Evolutionary conservation across 2,888 invertebrate species (phyloP), one percentile per base, ranked within the genome.

Genomic region (Oxytorus armatus): DNA sequence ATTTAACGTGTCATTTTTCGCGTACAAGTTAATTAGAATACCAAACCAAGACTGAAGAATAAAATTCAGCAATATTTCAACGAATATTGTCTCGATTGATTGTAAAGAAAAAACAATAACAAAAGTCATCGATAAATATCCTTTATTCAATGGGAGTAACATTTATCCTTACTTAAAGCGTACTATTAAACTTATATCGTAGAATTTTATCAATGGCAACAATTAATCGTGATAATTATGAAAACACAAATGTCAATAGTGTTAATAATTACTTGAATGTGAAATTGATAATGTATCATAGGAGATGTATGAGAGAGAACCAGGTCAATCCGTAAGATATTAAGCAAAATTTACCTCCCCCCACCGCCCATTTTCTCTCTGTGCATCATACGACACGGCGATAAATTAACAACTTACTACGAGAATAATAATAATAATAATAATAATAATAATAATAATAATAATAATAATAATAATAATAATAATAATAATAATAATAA

Each of bases 111-210:
- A 44, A 73, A 39, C 23, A 75, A 23, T 69, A 79, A 68, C 53
- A 47, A 73, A 68, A 53, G 88, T 91, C 89, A 89, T 91, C 89
- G 91, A 91, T 92, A 91, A 91, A 92, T 91, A 92, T 90, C 90
- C 89, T 92, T 92, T 92, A 92, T 91, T 92, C 90, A 90, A 91
- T 90, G 90, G 89, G 90, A 91, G 90, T 91, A 91, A 91, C 92
- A 91, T 92, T 91, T 89, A 91, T 90, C 87, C 89, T 90, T 89
- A 90, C 88, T 90, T 89, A 90, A 91, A 91, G 91, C 90, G 90
- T 89, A 89, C 88, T 82, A 87, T 88, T 88, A 88, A 92, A 91
- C 89, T 90, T 90, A 91, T 87, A 83, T 88, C 88, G 89, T 91
- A 90, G 88, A 91, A 90, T 88, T 91, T 90, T 86, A 87, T 90